These are phyloP conservation scores for Cephus runcator DNA, from an alignment of 2,888 invertebrate species.

Conservation along the genomic window DNA sequence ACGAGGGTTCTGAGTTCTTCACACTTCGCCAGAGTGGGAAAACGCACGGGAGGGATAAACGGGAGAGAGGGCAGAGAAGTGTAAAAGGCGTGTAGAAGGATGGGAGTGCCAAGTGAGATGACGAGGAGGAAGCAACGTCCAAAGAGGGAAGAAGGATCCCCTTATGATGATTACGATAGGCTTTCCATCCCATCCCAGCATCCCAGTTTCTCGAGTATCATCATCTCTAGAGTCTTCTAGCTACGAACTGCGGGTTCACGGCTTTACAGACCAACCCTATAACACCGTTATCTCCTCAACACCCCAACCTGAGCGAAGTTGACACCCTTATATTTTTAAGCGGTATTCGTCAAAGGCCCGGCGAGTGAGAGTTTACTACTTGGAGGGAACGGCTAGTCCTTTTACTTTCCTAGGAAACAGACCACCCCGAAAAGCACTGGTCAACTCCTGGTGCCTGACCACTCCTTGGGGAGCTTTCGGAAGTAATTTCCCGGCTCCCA, in stretches of 20 bases:
- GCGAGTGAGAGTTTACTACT: neutral
- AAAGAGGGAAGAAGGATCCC: conserved; percentile 38
- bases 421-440: neutral
- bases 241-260: neutral
- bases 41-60: neutral
- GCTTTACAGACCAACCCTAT: neutral
- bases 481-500: neutral
- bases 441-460: neutral
- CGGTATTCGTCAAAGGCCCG: neutral
- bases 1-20: neutral
- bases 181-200: conserved; percentile 24
- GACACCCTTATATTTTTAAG: neutral
- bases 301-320: neutral
- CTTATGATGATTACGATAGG: conserved; percentile 51
- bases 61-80: neutral
- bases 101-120: conserved; percentile 13
- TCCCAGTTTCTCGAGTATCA: conserved; percentile 33
- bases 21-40: neutral
- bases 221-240: conserved; percentile 25
- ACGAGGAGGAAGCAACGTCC: conserved; percentile 11
- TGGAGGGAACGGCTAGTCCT: neutral
- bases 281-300: conserved; percentile 8
- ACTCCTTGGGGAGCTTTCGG: neutral
- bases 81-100: conserved; percentile 1
- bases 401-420: neutral